phyloP scores from a whole-genome alignment of 2,888 invertebrate species.

The Alcis repandata region DNA sequence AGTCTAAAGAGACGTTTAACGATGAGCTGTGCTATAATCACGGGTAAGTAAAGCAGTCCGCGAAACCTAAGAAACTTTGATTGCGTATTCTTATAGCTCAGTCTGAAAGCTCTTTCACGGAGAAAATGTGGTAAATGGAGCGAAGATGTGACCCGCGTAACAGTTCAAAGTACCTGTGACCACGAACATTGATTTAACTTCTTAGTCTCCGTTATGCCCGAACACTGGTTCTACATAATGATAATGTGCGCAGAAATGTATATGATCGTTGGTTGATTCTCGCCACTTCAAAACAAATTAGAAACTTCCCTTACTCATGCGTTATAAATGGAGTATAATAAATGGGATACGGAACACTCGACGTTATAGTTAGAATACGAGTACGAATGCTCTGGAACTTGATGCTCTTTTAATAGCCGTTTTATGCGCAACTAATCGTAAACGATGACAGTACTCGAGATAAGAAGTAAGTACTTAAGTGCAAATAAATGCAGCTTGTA shows the following conservation, averaged over 20 bases:
- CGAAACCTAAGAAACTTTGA: no score
- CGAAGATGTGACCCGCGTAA: constrained; percentile 10
- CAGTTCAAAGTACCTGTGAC: constrained; percentile 55
- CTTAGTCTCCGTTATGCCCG: constrained; percentile 41
- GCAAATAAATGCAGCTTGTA: constrained; percentile 46
- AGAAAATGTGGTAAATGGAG: constrained; percentile 31
- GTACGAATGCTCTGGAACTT: no score
- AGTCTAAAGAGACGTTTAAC: no score
- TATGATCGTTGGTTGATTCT: constrained; percentile 30
- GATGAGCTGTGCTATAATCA: no score
- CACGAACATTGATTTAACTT: constrained; percentile 53
- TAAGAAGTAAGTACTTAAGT: constrained; percentile 53
- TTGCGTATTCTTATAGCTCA: not conserved
- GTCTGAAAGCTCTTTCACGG: constrained; percentile 13
- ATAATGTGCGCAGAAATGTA: constrained; percentile 11
- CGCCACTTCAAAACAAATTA: constrained; percentile 45
- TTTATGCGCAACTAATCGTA: constrained; percentile 63
- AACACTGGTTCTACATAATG: constrained; percentile 4
- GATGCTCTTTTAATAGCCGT: constrained; percentile 60
- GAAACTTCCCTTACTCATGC: constrained; percentile 28
- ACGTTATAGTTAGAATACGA: constrained; percentile 49
- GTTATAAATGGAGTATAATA: constrained; percentile 21
- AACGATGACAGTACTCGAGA: constrained; percentile 55
- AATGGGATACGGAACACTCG: constrained; percentile 48
- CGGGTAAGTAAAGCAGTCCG: no score